These are phyloP conservation scores for Mellivora capensis DNA, from an alignment of 2,113 vertebrate genomes.

Conservation along the genomic window DNA sequence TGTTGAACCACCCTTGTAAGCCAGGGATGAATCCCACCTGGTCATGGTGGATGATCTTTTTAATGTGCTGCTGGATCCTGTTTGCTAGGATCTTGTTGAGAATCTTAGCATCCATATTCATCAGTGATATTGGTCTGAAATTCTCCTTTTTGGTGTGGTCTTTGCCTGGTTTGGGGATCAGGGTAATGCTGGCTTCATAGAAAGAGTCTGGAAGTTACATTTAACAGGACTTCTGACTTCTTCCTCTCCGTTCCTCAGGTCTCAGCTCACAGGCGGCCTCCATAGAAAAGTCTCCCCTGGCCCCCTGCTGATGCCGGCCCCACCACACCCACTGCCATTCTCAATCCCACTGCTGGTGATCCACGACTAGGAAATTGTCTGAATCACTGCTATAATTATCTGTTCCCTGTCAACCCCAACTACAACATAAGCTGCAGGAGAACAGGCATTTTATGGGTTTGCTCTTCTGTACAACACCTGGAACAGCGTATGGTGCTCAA, in stretches of 20 bases:
- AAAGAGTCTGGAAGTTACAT: no score
- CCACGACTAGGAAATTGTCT: background rate
- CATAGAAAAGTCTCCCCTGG: background rate
- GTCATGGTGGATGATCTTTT: no score
- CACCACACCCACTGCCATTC: background rate
- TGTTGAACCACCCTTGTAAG: no score
- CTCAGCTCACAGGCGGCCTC: background rate
- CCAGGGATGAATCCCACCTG: no score
- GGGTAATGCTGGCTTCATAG: no score
- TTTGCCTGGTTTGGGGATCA: no score
- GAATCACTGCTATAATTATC: background rate
- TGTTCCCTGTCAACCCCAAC: background rate
- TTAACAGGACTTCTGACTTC: background rate
- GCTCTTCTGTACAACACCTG: no score
- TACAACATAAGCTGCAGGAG: background rate
- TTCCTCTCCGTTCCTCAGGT: background rate
- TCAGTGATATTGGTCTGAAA: no score
- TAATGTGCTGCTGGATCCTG: no score
- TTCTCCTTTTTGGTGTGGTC: no score
- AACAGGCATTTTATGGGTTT: background rate
- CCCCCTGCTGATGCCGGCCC: background rate
- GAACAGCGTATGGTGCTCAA: fast-evolving
- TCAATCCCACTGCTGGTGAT: background rate
- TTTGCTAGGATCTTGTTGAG: no score
- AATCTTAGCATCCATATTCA: no score